Conservation (phyloP, 2,888 invertebrate genomes). For the Syrista parreyssii region DNA sequence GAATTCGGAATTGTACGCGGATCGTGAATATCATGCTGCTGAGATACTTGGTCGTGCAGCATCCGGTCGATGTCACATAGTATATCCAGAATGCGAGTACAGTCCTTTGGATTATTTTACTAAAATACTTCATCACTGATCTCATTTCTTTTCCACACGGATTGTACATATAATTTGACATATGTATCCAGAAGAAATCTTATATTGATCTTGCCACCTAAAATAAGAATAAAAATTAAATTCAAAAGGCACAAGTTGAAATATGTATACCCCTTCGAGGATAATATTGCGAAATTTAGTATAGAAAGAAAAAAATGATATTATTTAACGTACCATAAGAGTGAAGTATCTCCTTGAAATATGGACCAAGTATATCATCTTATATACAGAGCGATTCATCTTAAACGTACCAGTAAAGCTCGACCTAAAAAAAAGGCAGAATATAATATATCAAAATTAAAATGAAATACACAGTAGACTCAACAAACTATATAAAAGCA, state of each 20-base stretch:
- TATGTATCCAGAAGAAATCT: too few relatives aligned
- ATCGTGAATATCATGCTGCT: constrained; percentile 79
- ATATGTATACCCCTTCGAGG: neutral
- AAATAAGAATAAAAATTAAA: neutral
- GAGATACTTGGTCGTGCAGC: constrained; percentile 71
- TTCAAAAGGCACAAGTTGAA: neutral
- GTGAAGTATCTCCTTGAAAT: neutral
- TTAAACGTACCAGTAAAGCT: neutral
- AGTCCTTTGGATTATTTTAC: constrained; percentile 71
- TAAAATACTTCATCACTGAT: neutral
- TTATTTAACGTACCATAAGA: neutral
- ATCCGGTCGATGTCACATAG: constrained; percentile 63
- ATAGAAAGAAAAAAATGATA: neutral
- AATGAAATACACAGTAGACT: neutral
- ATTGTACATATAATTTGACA: neutral
- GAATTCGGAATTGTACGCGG: constrained; percentile 71
- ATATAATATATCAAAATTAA: neutral
- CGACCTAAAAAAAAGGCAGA: neutral
- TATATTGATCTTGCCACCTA: constrained; percentile 3
- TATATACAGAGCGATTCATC: neutral
- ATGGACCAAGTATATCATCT: neutral
- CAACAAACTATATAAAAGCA: neutral
- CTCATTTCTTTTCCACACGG: neutral
- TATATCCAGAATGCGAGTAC: constrained; percentile 73
- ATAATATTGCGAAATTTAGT: neutral